Base-by-base conservation (phyloP, 2,888 invertebrate species). In the Ophonus ardosiacus region DNA sequence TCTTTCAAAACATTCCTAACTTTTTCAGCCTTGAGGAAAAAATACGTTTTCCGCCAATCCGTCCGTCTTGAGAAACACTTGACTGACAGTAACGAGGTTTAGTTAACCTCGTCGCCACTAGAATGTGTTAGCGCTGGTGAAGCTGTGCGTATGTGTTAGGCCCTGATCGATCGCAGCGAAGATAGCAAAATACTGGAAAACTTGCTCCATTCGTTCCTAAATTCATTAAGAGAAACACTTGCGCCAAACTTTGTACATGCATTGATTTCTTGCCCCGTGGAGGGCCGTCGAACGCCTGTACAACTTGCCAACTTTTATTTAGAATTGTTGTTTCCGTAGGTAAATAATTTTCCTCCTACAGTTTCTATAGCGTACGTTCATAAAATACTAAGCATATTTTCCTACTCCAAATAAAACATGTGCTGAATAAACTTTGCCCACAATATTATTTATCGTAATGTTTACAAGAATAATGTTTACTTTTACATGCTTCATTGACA, bases 51-150 rank as follows among this genome's bases (percentile, higher is more conserved):
- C 68, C 71, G 82, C 82, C 82, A 82, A 82, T 82, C 76, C 84
- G 63, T 84, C 76, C 63, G 78, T 59, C 78, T 83, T 59, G 63
- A 65, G 78, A 63, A 78, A 56, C 84, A 84, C 78, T 84, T 84
- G 84, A 84, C 63, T 84, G 84, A 84, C 84, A 84, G 84, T 84
- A 84, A 84, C 84, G 84, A 84, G 84, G 63, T 84, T 84, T 84
- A 84, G 84, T 65, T 84, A 84, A 84, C 84, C 78, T 61, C 61
- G 84, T 84, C 74, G 71, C 59, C 82, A 59, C 82, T 38, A 78
- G 76, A 76, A 57, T 83, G 74, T 76, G 84, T 80, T 61, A 80
- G 80, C 59, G 59, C 15, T 56, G 56, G 63, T 63, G 15, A 13
- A 10, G 13, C 43, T 59, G 59, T 40, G 24, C 18, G 31, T 59